Percentiles rank a stretch among this genome's conserved stretches.
Evolutionary conservation across 2,888 invertebrate genomes (phyloP).

Genomic region (Synergus umbraculus): DNA sequence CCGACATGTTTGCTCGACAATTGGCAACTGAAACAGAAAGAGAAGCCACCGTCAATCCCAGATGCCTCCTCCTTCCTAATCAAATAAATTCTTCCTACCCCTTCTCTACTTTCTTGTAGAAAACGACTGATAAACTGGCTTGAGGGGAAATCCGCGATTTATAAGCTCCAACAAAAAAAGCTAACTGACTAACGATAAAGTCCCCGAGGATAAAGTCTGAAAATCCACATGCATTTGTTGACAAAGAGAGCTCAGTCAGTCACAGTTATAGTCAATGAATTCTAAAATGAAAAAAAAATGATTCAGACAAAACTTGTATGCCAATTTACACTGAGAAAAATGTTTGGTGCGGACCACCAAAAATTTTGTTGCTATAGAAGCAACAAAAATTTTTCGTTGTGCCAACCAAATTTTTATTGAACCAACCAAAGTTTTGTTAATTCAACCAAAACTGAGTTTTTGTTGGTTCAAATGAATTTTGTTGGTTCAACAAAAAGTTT

Average conservation of each 20-base stretch:
- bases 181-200: not conserved
- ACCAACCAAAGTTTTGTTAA: too few species aligned
- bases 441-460: too few species aligned
- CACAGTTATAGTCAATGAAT: not conserved
- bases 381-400: too few species aligned
- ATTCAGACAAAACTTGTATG: too few species aligned
- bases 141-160: conserved; percentile 13
- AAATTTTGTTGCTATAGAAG: too few species aligned
- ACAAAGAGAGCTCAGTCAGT: not conserved
- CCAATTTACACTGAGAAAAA: too few species aligned
- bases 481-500: too few species aligned
- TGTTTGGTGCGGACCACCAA: too few species aligned
- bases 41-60: conserved; percentile 25
- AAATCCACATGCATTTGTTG: not conserved
- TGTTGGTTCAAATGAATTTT: too few species aligned
- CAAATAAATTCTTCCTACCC: conserved; percentile 10
- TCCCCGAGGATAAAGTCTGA: not conserved
- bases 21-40: conserved; percentile 67
- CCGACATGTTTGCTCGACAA: conserved; percentile 69
- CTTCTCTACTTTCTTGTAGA: conserved; percentile 20
- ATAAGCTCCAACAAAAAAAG: not conserved
- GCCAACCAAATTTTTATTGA: too few species aligned
- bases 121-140: conserved; percentile 21
- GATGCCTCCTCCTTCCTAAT: conserved; percentile 10
- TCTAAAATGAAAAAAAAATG: too few species aligned